These are phyloP conservation scores for Otis tarda DNA, from an alignment of 2,113 vertebrate species.

Conservation along the genomic window DNA sequence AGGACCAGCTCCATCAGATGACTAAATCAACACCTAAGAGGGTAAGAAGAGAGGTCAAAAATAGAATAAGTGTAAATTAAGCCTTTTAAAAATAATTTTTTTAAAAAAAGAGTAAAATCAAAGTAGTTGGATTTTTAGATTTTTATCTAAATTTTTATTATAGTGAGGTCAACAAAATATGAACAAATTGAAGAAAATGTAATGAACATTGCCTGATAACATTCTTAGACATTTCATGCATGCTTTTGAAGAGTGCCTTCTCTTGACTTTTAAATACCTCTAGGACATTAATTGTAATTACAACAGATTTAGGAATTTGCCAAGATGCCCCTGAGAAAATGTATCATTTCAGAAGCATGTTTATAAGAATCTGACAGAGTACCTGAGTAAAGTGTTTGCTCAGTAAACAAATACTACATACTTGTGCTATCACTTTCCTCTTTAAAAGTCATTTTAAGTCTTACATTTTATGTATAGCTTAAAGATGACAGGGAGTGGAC, in stretches of 20 bases:
- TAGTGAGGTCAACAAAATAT: neutral
- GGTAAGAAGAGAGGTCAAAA: neutral
- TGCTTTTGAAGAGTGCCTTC: neutral
- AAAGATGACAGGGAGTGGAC: neutral
- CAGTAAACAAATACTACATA: neutral
- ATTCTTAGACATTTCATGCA: neutral
- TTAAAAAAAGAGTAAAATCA: neutral
- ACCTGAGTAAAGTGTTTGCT: neutral
- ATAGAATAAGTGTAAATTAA: neutral
- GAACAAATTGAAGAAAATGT: neutral
- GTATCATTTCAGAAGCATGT: neutral
- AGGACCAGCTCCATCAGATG: neutral
- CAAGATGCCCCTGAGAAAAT: neutral
- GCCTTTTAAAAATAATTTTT: neutral
- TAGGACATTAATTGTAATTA: neutral
- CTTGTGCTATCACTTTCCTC: neutral
- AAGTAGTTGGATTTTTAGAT: neutral
- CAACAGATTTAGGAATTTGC: neutral
- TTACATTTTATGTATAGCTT: neutral
- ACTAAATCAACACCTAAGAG: neutral
- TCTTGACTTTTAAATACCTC: neutral
- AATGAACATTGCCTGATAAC: neutral
- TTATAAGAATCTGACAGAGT: neutral
- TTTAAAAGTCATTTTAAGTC: neutral
- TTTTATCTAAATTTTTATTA: constrained; percentile 25